These are phyloP conservation scores for Psilopsiagon aurifrons DNA, from an alignment of 2,113 vertebrate species.

Conservation along the genomic window DNA sequence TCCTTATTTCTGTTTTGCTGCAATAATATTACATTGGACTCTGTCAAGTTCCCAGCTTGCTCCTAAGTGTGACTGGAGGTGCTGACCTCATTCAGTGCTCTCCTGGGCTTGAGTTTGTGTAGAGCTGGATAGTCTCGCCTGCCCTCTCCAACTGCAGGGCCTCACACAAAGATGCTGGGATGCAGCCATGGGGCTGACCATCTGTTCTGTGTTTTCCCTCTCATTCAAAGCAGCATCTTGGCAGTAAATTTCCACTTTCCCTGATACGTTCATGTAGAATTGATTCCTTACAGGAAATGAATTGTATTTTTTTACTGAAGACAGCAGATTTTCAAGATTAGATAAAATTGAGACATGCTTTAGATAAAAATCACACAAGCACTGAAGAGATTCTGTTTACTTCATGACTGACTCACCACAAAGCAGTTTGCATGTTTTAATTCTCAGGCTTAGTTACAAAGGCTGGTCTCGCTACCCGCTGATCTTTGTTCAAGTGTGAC, in stretches of 20 bases:
- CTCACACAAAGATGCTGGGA: not conserved
- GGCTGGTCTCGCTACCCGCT: not conserved
- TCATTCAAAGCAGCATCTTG: not conserved
- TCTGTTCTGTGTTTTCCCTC: conserved; percentile 17
- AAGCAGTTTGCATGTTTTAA: not conserved
- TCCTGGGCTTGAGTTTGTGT: not conserved
- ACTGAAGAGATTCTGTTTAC: not conserved
- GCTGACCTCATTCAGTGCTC: not conserved
- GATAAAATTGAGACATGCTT: not conserved
- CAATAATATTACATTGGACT: not conserved
- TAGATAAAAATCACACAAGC: not conserved
- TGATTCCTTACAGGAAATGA: not conserved
- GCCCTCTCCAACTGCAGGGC: not conserved
- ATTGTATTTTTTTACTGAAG: not conserved
- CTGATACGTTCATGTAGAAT: not conserved
- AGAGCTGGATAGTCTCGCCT: not conserved
- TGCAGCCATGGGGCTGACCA: not conserved
- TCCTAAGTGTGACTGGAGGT: not conserved
- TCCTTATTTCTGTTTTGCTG: not conserved
- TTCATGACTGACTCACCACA: not conserved
- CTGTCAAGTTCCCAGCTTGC: not conserved
- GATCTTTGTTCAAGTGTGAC: conserved; percentile 4
- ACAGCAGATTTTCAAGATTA: not conserved
- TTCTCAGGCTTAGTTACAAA: not conserved
- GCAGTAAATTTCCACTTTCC: not conserved